phyloP scores from a whole-genome alignment of 2,888 invertebrate genomes.

The Hirtodrosophila duncani region DNA sequence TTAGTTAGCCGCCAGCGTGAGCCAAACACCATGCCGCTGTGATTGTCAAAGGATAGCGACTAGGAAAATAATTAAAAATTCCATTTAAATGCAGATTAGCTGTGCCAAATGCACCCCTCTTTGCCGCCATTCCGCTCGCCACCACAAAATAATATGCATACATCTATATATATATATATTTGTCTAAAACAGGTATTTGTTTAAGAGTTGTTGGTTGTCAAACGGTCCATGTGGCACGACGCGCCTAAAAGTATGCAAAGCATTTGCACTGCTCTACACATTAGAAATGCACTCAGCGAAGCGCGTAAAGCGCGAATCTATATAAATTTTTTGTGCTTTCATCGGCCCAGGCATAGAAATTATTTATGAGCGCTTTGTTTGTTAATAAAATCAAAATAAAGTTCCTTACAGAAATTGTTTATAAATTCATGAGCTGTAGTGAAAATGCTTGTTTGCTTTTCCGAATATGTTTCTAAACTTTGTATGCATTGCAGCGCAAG shows the following conservation, averaged over 20 bases:
- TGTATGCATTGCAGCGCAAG: slow-evolving; percentile 33
- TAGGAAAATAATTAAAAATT: slow-evolving; percentile 70
- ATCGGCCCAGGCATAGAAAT: no score
- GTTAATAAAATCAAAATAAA: slow-evolving; percentile 63
- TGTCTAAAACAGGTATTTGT: slow-evolving; percentile 19
- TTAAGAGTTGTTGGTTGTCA: slow-evolving; percentile 21
- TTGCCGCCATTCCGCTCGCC: no score
- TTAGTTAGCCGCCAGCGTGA: slow-evolving; percentile 22
- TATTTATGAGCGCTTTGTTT: slow-evolving; percentile 32
- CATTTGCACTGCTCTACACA: slow-evolving; percentile 26
- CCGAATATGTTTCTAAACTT: slow-evolving; percentile 51
- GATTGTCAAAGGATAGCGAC: slow-evolving; percentile 70
- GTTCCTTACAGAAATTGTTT: slow-evolving; percentile 36
- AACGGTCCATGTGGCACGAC: slow-evolving; percentile 39
- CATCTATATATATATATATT: neutral
- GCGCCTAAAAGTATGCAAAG: slow-evolving; percentile 68
- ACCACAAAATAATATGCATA: slow-evolving; percentile 54
- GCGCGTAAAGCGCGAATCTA: slow-evolving; percentile 41
- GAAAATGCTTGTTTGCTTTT: slow-evolving; percentile 13
- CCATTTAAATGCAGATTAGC: slow-evolving; percentile 72
- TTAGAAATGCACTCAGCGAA: slow-evolving; percentile 55
- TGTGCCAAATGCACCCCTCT: slow-evolving; percentile 53
- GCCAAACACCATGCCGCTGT: slow-evolving; percentile 33
- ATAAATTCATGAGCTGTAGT: slow-evolving; percentile 42
- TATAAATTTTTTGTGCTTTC: no score